A percentile compares a stretch with the other conserved stretches of the same genome.
Evolutionary conservation across 2,113 vertebrate species (phyloP).

Genomic region (Sminthopsis crassicaudata): DNA sequence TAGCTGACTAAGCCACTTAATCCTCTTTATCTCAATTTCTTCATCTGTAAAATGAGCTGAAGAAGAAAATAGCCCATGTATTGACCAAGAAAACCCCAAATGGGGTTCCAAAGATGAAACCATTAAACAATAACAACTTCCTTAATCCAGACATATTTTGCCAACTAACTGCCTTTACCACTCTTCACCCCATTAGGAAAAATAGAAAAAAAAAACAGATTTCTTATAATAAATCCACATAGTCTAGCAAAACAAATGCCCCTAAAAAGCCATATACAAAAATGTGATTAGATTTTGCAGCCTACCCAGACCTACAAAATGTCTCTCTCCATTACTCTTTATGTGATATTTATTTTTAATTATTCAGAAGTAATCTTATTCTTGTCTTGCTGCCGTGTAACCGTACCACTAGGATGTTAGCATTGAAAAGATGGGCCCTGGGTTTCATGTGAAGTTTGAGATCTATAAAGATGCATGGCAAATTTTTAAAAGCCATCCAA

Average conservation of each 20-base stretch:
- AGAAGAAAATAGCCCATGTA: not conserved
- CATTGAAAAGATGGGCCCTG: not conserved
- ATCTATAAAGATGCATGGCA: not conserved
- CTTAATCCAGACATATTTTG: not conserved
- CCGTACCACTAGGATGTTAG: not conserved
- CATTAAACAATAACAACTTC: too few relatives aligned
- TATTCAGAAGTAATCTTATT: not conserved
- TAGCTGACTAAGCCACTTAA: too few relatives aligned
- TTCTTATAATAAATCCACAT: not conserved
- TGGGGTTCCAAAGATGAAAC: too few relatives aligned
- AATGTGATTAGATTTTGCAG: not conserved
- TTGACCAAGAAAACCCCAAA: too few relatives aligned
- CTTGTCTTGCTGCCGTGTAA: not conserved
- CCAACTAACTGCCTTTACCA: not conserved
- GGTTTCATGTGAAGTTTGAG: not conserved
- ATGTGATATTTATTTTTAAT: not conserved
- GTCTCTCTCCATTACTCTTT: not conserved
- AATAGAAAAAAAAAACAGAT: not conserved
- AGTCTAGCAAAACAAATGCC: not conserved
- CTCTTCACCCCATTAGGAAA: not conserved
- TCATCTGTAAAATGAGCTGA: not conserved
- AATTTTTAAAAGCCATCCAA: not conserved
- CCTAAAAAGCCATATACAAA: not conserved
- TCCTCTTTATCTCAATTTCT: not conserved
- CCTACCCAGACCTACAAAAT: not conserved